Base-by-base conservation (phyloP, 2,113 vertebrate genomes). In the Bombycilla garrulus region DNA sequence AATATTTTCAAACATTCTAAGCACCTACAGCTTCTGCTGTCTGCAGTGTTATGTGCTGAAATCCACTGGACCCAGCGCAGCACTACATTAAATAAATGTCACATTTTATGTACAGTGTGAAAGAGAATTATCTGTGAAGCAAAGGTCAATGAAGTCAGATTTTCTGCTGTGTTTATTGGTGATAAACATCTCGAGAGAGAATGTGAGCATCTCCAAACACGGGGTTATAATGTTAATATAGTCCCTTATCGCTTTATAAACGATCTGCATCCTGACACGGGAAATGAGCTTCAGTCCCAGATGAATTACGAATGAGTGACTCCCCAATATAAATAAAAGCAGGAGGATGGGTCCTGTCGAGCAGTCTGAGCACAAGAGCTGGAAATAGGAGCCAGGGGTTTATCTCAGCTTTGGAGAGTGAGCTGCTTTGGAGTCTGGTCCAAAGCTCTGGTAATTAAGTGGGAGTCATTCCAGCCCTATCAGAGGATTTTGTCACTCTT, bases 311-410 rank as follows among this genome's bases (percentile, higher is more conserved):
- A 88, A 73, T 17, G 60, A 93, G 69, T 83, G 93, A 94, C 90
- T 92, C 94, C 92, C 88, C 64, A 67, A 81, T 24, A 88, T 86
- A 96, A 96, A 97, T 86, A 94, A 92, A 91, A 93, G 94, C 76
- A 90, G 88, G 80, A 95, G 85, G 92, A 94, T 86, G 69, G 85
- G 80, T 62, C 51, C 83, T 73, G 90, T 66, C 0, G 11, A 90
- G 86, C 69, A 60, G 73, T 23, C 53, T 76, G 86, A 95, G 90
- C 74, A 73, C 74, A 77, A 82, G 65, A 90, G 92, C 35, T 92
- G 88, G 62, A 92, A 95, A 70, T 33, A 80, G 53, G 72, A 95
- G 94, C 93, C 94, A 96, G 88, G 71, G 90, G 81, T 53, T 95
- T 96, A 95, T 97, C 93, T 96, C 85, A 88, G 79, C 82, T 92